Conservation (phyloP, 2,888 invertebrate genomes). For the Tyria jacobaeae region DNA sequence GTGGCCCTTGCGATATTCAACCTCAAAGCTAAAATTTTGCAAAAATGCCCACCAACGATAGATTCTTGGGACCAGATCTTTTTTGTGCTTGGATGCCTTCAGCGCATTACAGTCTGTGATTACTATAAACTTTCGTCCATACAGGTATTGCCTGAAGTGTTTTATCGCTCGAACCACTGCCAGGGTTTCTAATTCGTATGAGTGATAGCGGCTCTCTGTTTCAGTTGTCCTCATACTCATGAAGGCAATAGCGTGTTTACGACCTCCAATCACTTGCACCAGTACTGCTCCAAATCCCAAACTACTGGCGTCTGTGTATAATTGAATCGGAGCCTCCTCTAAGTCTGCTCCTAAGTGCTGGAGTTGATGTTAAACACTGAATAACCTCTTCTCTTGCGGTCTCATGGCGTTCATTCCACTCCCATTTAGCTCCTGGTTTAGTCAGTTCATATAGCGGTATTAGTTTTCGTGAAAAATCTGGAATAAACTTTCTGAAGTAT, state of each 20-base stretch:
- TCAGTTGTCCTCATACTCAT: neutral
- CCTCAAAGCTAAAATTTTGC: neutral
- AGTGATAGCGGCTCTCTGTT: conserved; percentile 33
- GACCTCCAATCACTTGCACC: neutral
- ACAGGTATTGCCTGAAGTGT: conserved; percentile 49
- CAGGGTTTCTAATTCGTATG: conserved; percentile 26
- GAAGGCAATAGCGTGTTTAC: neutral
- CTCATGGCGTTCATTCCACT: conserved; percentile 41
- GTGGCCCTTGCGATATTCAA: neutral
- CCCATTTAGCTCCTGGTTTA: conserved; percentile 29
- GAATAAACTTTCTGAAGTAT: conserved; percentile 35
- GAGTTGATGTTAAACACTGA: conserved; percentile 10
- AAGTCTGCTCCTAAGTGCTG: conserved; percentile 10
- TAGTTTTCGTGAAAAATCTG: conserved; percentile 34
- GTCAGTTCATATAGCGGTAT: conserved; percentile 36
- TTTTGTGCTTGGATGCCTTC: conserved; percentile 45
- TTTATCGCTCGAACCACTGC: conserved; percentile 42
- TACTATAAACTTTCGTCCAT: conserved; percentile 22
- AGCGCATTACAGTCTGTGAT: conserved; percentile 48
- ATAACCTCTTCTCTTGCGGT: neutral
- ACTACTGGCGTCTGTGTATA: conserved; percentile 19
- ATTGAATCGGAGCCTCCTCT: conserved; percentile 22
- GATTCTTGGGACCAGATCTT: conserved; percentile 20
- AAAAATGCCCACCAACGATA: neutral
- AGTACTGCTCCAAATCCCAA: conserved; percentile 6